These are phyloP conservation scores for Perizoma flavofasciatum DNA, from an alignment of 2,888 invertebrate species.

Conservation along the genomic window DNA sequence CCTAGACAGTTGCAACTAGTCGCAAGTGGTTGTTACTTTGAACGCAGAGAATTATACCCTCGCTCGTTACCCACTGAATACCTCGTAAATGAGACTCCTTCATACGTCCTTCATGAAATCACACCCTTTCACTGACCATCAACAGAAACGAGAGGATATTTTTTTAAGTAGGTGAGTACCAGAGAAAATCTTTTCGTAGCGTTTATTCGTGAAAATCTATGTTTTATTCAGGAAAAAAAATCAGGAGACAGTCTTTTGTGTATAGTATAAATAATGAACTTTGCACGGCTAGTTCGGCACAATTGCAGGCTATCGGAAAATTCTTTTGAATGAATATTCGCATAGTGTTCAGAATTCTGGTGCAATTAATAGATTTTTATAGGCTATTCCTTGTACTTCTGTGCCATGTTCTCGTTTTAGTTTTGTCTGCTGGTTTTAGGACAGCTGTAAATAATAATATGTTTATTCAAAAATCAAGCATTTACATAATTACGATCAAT, in stretches of 20 bases:
- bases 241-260: constrained; percentile 37
- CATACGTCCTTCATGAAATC: constrained; percentile 55
- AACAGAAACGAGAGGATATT: constrained; percentile 40
- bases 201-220: constrained; percentile 41
- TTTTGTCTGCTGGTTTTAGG: too few species aligned
- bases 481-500: too few species aligned
- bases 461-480: too few species aligned
- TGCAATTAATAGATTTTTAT: too few species aligned
- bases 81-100: constrained; percentile 64
- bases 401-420: too few species aligned
- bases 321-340: constrained; percentile 12
- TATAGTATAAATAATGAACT: constrained; percentile 47
- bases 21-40: constrained; percentile 44
- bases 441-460: too few species aligned
- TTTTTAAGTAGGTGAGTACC: constrained; percentile 19
- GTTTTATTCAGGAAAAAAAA: constrained; percentile 51
- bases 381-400: too few species aligned
- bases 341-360: too few species aligned
- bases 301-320: constrained; percentile 32
- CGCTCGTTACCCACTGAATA: constrained; percentile 65
- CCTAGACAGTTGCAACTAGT: constrained; percentile 18
- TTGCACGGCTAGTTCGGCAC: constrained; percentile 33
- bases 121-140: constrained; percentile 53
- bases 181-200: constrained; percentile 32
- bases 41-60: constrained; percentile 46